Percentiles rank a stretch among this genome's conserved stretches.
These are phyloP conservation scores for Neodiprion pinetum DNA, from an alignment of 1,140 invertebrate species.

Conservation along the genomic window DNA sequence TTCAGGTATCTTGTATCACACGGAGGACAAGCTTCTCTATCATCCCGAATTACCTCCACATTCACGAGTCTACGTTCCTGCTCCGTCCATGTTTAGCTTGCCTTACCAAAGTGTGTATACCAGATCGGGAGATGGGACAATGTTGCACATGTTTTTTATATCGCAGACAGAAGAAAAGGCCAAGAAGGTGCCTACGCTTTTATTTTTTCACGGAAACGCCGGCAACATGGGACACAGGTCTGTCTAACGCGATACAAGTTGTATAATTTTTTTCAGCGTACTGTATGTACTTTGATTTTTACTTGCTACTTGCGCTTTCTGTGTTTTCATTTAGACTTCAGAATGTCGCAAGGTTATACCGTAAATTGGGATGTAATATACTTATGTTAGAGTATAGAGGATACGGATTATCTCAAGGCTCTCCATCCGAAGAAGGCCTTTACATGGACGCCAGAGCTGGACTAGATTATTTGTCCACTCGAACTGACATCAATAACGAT, in stretches of 20 bases:
- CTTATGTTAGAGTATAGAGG: constrained; percentile 93
- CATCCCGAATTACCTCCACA: constrained; percentile 88
- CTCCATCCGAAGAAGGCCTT: constrained; percentile 85
- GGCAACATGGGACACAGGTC: constrained; percentile 94
- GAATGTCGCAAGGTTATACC: constrained; percentile 81
- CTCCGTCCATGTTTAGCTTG: constrained; percentile 82
- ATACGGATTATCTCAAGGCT: constrained; percentile 91
- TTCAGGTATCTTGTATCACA: constrained; percentile 81
- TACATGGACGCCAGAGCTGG: constrained; percentile 88
- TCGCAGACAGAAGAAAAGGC: constrained; percentile 75
- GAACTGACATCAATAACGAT: constrained; percentile 82
- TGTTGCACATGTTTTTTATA: constrained; percentile 87
- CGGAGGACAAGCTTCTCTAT: constrained; percentile 86
- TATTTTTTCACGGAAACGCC: constrained; percentile 96
- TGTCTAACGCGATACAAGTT: constrained; percentile 17
- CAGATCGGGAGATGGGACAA: constrained; percentile 79
- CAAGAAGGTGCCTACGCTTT: constrained; percentile 75
- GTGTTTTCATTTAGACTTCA: constrained; percentile 64
- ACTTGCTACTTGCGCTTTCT: neutral
- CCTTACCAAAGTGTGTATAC: constrained; percentile 86
- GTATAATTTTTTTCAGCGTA: neutral
- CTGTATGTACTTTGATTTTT: neutral
- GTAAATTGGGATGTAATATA: constrained; percentile 83
- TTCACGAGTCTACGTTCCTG: constrained; percentile 84
- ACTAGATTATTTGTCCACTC: constrained; percentile 81